Evolutionary conservation across 2,113 vertebrate species (phyloP), one percentile per base, ranked within the genome.

Genomic region (Neolamprologus kungweensis): DNA sequence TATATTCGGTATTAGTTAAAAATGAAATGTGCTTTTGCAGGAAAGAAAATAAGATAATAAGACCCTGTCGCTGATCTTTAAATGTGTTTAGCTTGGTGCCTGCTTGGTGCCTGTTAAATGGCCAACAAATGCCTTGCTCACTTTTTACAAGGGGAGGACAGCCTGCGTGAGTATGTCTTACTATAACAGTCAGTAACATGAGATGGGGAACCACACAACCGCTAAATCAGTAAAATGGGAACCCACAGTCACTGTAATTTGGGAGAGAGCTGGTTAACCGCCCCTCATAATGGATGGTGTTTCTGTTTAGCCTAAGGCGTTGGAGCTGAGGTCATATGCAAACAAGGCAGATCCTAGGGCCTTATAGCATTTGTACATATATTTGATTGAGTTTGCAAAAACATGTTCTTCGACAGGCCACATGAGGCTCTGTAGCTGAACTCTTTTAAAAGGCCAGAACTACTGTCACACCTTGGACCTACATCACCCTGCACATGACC

Each of bases 271-370:
- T 95, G 95, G 95, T 95, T 95, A 94, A 96, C 95, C 95, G 84
- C 94, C 88, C 91, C 91, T 95, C 93, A 95, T 95, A 95, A 96
- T 96, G 95, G 94, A 95, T 94, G 94, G 95, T 95, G 95, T 95
- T 95, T 95, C 94, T 95, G 94, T 96, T 95, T 92, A 95, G 95
- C 95, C 93, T 90, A 85, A 95, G 94, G 95, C 93, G 93, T 95
- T 92, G 95, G 91, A 93, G 91, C 94, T 95, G 91, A 93, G 94
- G 95, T 95, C 93, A 94, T 94, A 95, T 94, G 94, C 95, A 95
- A 96, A 95, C 94, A 93, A 93, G 93, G 89, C 93, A 94, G 87
- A 90, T 94, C 90, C 45, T 78, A 78, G 26, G 84, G 86, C 82
- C 85, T 87, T n/a, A 78, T 45, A 26, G 50, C 84, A 88, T 89